Evolutionary conservation across 2,797 vertebrate species (phyloP), one percentile per base, ranked within the genome.

Genomic region (Peromyscus melanophrys): DNA sequence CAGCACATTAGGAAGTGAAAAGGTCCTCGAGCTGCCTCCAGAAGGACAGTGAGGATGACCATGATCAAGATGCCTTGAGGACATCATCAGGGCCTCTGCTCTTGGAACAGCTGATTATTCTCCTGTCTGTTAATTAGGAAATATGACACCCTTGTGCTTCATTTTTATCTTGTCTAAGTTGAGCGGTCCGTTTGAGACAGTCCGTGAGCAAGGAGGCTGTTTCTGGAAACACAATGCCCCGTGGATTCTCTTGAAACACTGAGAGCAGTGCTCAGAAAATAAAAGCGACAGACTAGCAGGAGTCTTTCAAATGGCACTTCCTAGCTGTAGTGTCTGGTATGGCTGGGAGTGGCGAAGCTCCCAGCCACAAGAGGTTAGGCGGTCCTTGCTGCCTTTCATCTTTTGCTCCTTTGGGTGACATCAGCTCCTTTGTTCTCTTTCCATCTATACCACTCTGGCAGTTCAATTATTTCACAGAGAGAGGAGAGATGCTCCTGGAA

Each of bases 181-280:
- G 73, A 95, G 4, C 77, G 69, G 55, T 96, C 27, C 43, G 61
- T 96, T 96, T 97, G 94, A 97, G 89, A 96, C 19, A 67, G 84
- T 71, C 19, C 16, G 12, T 75, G 94, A 90, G 49, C 78, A 93
- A 96, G 52, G 71, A 94, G 67, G 43, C 29, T 89, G 86, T 96
- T 96, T 96, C 95, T 82, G 76, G 75, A 40, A 93, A 96, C 61
- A 71, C 12, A 59, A 93, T 87, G 81, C 10, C 69, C 34, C 9
- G 0, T 16, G 13, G 29, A 71, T 88, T 91, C 57, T 59, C 46
- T 29, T 61, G 69, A 83, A 83, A 21, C 52, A 25, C 14, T 85
- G 81, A 89, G 95, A 92, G 69, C 49, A 43, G 75, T 57, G 29
- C 77, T 95, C 83, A 77, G 77, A 93, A 94, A 89, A 69, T 34